phyloP scores from a whole-genome alignment of 2,113 vertebrate species.

The Acanthisitta chloris region DNA sequence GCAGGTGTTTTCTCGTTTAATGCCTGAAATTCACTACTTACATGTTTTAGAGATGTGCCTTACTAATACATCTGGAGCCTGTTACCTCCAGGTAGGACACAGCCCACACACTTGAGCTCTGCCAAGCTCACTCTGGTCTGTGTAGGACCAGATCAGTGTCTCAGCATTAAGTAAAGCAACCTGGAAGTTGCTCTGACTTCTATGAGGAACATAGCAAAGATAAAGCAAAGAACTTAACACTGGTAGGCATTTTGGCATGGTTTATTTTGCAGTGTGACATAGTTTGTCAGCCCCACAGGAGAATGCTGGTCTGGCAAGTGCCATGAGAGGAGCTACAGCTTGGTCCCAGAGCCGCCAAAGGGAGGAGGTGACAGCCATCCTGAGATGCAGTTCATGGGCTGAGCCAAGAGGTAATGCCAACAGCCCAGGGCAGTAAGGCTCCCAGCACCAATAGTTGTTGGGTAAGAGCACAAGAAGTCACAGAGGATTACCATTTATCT shows the following conservation, averaged over 20 bases:
- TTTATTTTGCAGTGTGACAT: not conserved
- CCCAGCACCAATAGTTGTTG: not conserved
- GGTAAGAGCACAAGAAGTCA: not conserved
- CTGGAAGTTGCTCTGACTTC: not conserved
- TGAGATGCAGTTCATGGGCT: not conserved
- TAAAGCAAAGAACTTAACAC: not conserved
- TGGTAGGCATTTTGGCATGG: not conserved
- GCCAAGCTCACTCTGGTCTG: not conserved
- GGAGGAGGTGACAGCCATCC: not conserved
- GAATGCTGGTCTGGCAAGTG: not conserved
- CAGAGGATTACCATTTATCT: not conserved
- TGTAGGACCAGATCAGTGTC: not conserved
- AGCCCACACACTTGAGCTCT: rapidly evolving
- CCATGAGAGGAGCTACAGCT: not conserved
- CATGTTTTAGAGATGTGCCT: not conserved
- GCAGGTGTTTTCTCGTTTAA: not conserved
- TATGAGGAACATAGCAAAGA: not conserved
- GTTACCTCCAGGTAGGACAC: not conserved
- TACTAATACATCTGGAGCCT: not conserved
- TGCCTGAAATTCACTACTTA: not conserved
- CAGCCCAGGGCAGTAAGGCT: not conserved
- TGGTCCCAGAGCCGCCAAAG: not conserved
- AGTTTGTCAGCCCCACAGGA: not conserved
- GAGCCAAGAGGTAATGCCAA: not conserved
- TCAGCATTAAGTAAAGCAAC: not conserved